Conservation (phyloP, 64 coral and sea anemone genomes). For the Montipora cactus region DNA sequence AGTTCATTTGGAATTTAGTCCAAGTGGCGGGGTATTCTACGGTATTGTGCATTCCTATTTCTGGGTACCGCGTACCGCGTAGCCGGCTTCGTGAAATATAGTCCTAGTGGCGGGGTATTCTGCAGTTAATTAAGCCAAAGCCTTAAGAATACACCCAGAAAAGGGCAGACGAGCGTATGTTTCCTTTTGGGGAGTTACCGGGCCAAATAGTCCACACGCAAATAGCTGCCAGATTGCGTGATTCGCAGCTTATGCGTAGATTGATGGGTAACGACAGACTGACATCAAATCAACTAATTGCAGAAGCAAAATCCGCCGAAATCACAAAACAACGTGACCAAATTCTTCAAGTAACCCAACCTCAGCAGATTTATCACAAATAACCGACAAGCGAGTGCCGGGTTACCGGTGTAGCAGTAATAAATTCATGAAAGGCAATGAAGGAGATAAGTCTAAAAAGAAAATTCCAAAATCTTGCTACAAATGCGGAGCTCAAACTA, state of each 20-base stretch:
- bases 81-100: too few species aligned
- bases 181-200: slow-evolving; percentile 20
- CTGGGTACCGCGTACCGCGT: too few species aligned
- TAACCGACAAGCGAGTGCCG: background rate
- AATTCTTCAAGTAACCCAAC: background rate
- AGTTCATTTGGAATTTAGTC: too few species aligned
- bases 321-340: background rate
- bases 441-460: background rate
- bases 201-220: slow-evolving; percentile 8
- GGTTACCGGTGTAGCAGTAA: background rate
- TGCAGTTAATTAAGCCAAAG: too few species aligned
- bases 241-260: background rate
- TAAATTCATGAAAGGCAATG: background rate
- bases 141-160: too few species aligned
- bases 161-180: too few species aligned
- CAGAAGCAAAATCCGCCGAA: background rate
- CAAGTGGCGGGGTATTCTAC: too few species aligned
- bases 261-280: background rate
- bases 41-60: too few species aligned
- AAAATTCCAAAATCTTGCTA: background rate
- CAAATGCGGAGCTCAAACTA: background rate
- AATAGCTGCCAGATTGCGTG: background rate
- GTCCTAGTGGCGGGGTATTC: too few species aligned
- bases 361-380: background rate
- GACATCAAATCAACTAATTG: background rate